phyloP scores from a whole-genome alignment of 2,888 invertebrate genomes.

The Phortica magna region DNA sequence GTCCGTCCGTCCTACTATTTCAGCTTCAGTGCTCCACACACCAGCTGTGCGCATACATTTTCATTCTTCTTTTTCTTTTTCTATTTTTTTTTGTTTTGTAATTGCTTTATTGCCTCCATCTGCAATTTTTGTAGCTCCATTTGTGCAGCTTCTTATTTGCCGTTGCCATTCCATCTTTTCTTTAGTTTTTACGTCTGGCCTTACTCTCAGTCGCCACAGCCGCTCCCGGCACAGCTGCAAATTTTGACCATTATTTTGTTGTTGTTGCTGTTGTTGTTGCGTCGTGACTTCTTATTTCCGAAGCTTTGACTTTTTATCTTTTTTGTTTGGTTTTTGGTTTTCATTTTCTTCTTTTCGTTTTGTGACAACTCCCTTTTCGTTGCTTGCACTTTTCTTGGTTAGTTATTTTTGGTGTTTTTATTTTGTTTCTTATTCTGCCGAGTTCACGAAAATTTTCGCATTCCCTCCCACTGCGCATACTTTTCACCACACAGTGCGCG shows the following conservation, averaged over 20 bases:
- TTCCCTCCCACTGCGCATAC: not conserved
- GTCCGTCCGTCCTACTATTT: not conserved
- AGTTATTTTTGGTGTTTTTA: too few species aligned
- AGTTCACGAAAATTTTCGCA: not conserved
- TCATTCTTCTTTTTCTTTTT: slow-evolving; percentile 20
- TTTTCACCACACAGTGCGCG: not conserved
- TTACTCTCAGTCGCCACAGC: not conserved
- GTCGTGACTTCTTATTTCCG: not conserved
- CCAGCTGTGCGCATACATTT: slow-evolving; percentile 39
- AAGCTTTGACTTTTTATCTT: not conserved
- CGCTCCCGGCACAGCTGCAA: not conserved
- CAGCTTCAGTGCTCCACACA: slow-evolving; percentile 13
- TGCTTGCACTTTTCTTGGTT: not conserved
- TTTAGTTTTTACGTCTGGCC: not conserved
- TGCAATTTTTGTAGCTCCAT: slow-evolving; percentile 32
- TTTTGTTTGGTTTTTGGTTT: not conserved
- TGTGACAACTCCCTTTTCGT: slow-evolving; percentile 8
- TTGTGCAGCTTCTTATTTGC: slow-evolving; percentile 3
- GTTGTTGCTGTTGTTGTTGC: slow-evolving; percentile 14
- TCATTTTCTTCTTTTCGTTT: not conserved
- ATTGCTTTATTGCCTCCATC: slow-evolving; percentile 55
- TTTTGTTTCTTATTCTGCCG: too few species aligned
- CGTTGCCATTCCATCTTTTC: slow-evolving; percentile 8
- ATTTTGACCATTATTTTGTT: slow-evolving; percentile 3
- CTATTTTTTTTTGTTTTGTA: slow-evolving; percentile 30